Evolutionary conservation across 2,113 vertebrate species (phyloP).

Genomic region (Aegotheles bennettii): DNA sequence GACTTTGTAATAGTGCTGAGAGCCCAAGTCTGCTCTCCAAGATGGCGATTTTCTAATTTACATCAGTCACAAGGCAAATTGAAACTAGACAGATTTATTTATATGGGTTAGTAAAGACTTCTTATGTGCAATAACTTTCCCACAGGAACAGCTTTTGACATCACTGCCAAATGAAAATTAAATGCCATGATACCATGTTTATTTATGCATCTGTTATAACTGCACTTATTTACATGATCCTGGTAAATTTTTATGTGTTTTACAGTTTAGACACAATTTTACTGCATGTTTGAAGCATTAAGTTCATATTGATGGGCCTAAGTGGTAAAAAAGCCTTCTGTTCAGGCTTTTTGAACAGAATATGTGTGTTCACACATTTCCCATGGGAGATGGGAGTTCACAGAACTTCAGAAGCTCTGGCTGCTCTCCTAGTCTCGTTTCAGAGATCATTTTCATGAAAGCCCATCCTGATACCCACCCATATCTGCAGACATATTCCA

Average conservation of each 20-base stretch:
- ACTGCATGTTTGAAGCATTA: neutral
- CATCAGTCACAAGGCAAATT: neutral
- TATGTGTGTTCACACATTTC: neutral
- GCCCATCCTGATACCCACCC: neutral
- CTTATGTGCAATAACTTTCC: slow-evolving; percentile 2
- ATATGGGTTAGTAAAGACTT: neutral
- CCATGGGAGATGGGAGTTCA: neutral
- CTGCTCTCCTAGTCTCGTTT: neutral
- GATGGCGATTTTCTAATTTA: neutral
- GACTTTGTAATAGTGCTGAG: neutral
- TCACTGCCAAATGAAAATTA: slow-evolving; percentile 39
- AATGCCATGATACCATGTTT: neutral
- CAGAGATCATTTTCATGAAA: neutral
- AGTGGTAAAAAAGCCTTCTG: slow-evolving; percentile 32
- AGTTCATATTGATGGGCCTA: neutral
- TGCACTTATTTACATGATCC: slow-evolving; percentile 41
- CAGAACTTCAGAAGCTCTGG: neutral
- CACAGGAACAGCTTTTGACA: slow-evolving; percentile 30
- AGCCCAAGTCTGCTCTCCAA: neutral
- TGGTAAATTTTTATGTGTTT: neutral
- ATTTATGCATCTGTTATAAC: slow-evolving; percentile 49
- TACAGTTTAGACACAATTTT: neutral
- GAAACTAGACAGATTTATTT: slow-evolving; percentile 40
- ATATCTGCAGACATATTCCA: neutral
- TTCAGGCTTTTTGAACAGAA: neutral